phyloP scores from a whole-genome alignment of 2,797 vertebrate species.

The Dallia pectoralis region DNA sequence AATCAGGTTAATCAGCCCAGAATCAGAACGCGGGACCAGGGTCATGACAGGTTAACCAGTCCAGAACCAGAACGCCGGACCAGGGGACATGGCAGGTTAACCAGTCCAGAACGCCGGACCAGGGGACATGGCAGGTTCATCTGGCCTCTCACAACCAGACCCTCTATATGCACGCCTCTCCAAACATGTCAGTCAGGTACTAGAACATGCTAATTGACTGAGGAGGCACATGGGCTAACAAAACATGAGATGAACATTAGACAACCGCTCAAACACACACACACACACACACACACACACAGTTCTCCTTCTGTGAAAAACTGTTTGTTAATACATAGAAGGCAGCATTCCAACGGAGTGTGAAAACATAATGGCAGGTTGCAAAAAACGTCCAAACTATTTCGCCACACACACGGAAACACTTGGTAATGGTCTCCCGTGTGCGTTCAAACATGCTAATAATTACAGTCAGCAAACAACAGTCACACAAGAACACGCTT shows the following conservation, averaged over 20 bases:
- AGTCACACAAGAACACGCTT: constrained; percentile 60
- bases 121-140: background rate
- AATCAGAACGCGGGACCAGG: too few relatives aligned
- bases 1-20: too few relatives aligned
- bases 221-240: background rate
- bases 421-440: constrained; percentile 53
- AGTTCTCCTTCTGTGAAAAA: background rate
- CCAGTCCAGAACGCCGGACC: too few relatives aligned
- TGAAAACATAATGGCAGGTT: constrained; percentile 23
- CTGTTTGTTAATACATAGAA: background rate
- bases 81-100: too few relatives aligned
- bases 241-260: background rate
- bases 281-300: background rate
- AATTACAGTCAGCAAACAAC: constrained; percentile 58
- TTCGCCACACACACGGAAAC: constrained; percentile 52
- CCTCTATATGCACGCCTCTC: background rate
- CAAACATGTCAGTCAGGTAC: background rate
- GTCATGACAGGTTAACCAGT: too few relatives aligned
- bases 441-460: constrained; percentile 54
- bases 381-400: constrained; percentile 25
- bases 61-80: too few relatives aligned
- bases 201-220: background rate
- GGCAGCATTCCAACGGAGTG: constrained; percentile 4
- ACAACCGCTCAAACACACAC: background rate
- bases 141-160: background rate